Evolutionary conservation across 2,888 invertebrate genomes (phyloP).

Genomic region (Synergus gifuensis): DNA sequence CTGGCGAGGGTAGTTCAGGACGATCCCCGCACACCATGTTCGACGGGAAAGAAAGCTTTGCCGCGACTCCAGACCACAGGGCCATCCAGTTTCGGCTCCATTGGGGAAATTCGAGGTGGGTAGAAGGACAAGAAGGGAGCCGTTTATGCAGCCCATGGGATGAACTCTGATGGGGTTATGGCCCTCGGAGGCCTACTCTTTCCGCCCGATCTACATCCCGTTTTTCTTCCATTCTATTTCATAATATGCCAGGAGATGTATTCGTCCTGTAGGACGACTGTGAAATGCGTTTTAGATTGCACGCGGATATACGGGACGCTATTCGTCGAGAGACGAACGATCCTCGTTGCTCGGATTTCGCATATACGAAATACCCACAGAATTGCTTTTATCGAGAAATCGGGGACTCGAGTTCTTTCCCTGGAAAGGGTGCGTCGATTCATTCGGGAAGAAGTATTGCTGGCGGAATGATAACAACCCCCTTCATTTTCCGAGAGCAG

Average conservation of each 20-base stretch:
- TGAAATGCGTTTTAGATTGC: conserved; percentile 76
- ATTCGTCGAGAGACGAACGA: conserved; percentile 26
- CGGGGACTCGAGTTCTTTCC: conserved; percentile 29
- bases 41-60: conserved; percentile 51
- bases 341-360: conserved; percentile 31
- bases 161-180: conserved; percentile 81
- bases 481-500: conserved; percentile 31
- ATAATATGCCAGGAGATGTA: conserved; percentile 74
- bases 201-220: conserved; percentile 71
- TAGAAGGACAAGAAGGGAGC: conserved; percentile 55
- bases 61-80: conserved; percentile 64
- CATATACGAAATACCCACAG: conserved; percentile 34
- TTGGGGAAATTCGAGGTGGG: conserved; percentile 47
- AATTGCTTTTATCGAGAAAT: conserved; percentile 40
- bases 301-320: conserved; percentile 66
- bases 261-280: conserved; percentile 71
- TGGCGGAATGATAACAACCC: conserved; percentile 27
- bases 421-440: conserved; percentile 29
- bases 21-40: conserved; percentile 7
- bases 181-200: conserved; percentile 79
- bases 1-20: conserved; percentile 47
- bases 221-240: conserved; percentile 76
- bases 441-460: conserved; percentile 40
- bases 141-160: conserved; percentile 75
- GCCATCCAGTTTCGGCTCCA: conserved; percentile 60